Percentiles rank a stretch among this genome's conserved stretches.
phyloP scores from a whole-genome alignment of 2,888 invertebrate genomes.

The Apotomis betuletana region DNA sequence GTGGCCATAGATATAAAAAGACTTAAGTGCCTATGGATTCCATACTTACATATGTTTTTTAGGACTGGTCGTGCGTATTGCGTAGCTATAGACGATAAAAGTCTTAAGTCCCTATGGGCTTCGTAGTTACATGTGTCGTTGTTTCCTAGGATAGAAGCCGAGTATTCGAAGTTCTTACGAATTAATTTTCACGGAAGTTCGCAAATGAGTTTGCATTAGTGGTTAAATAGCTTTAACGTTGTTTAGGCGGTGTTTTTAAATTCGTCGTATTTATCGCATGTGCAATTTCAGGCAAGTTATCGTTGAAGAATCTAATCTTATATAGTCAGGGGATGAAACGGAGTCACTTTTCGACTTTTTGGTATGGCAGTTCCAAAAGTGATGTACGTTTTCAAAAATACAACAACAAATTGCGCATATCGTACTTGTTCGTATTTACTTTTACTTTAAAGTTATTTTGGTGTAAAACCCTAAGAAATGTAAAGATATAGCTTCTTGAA shows the following conservation, averaged over 20 bases:
- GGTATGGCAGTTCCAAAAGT: too few species aligned
- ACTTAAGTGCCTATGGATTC: not conserved
- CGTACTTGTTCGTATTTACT: too few species aligned
- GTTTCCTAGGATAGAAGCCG: not conserved
- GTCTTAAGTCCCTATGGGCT: not conserved
- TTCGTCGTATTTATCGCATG: not conserved
- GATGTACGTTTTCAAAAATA: too few species aligned
- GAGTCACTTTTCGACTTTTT: too few species aligned
- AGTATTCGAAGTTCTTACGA: slow-evolving; percentile 21
- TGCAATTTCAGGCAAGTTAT: too few species aligned
- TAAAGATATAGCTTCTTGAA: too few species aligned
- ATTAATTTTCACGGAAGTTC: slow-evolving; percentile 35
- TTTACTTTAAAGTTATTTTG: too few species aligned
- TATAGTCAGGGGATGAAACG: too few species aligned
- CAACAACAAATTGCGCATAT: too few species aligned
- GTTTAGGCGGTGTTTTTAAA: not conserved
- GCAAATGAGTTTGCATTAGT: slow-evolving; percentile 31
- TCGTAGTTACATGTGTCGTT: not conserved
- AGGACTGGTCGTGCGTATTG: not conserved
- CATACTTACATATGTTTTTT: not conserved
- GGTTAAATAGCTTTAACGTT: slow-evolving; percentile 2
- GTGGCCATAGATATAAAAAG: not conserved
- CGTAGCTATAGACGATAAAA: not conserved
- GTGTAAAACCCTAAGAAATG: too few species aligned
- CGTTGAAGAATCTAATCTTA: too few species aligned